Base-by-base conservation (phyloP, 1,140 invertebrate species). In the Sycophaga agraensis region DNA sequence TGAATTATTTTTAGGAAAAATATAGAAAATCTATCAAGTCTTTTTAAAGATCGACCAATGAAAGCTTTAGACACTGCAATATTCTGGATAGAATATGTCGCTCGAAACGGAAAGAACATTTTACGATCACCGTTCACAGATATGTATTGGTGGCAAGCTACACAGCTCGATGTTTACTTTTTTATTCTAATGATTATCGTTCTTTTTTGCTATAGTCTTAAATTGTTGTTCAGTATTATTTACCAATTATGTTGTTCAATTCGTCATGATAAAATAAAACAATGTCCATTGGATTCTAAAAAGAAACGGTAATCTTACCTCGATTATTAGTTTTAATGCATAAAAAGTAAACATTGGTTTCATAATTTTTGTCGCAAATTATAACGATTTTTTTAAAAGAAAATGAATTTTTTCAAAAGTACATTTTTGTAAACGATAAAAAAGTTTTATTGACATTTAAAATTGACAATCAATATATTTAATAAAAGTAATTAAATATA, bases 11-110 rank as follows among this genome's bases (percentile, higher is more conserved):
- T 7, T n/a, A 46, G 55, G 37, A 17, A 57, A 24, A n/a, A 26
- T 31, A 3, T 11, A 1, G 21, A 48, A 1, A 48, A 48, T 14
- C 0, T 45, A 11, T n/a, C 31, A 9, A 56, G 45, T 3, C 0
- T 21, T 14, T 46, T 57, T 8, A 35, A 3, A 14, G 55, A 57
- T 34, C 24, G 26, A 9, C 55, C 55, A 26, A 37, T 57, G 42
- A 57, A 43, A 19, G 42, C 55, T 26, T 4, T 46, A 12, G 40
- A 57, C 9, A 37, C 31, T 2, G 42, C 55, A n/a, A 14, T 37
- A 16, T 57, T 22, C 26, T 57, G 55, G 55, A 26, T 57, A 16
- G 55, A 57, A 57, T 57, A 46, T 21, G 22, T 57, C 1, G 19
- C 8, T 3, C n/a, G 43, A 17, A 28, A 57, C 17, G 55, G 55